These are phyloP conservation scores for Carollia perspicillata DNA, from an alignment of 2,113 vertebrate genomes.

Conservation along the genomic window DNA sequence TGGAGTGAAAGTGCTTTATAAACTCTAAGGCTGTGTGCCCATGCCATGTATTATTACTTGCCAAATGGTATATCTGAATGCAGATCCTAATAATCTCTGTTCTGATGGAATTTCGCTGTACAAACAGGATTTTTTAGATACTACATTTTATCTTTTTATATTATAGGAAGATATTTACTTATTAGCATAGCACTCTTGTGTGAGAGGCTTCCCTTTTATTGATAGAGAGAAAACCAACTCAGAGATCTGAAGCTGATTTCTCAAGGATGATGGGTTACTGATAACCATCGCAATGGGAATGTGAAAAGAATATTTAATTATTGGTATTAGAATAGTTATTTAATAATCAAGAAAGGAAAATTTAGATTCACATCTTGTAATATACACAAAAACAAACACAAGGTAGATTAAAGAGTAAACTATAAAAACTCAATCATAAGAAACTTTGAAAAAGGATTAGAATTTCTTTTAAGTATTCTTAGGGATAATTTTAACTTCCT, in stretches of 20 bases:
- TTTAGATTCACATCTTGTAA: not conserved
- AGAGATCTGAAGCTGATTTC: slow-evolving; percentile 5
- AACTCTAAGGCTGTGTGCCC: not conserved
- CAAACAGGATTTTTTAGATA: not conserved
- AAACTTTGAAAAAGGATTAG: not conserved
- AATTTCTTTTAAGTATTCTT: not conserved
- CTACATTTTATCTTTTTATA: not conserved
- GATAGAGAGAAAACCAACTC: not conserved
- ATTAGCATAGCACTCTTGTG: not conserved
- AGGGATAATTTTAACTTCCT: not conserved
- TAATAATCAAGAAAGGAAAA: not conserved
- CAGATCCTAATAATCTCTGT: not conserved
- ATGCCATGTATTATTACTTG: not conserved
- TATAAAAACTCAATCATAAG: not conserved
- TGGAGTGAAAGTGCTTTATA: not conserved
- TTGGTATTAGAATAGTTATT: not conserved
- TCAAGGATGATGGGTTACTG: not conserved
- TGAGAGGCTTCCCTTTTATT: not conserved
- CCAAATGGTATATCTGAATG: not conserved
- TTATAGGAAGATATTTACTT: not conserved
- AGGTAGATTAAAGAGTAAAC: not conserved
- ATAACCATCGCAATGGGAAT: not conserved
- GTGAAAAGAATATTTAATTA: not conserved
- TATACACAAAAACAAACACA: not conserved
- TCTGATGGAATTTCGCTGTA: not conserved